Conservation (phyloP, 2,888 invertebrate genomes). For the Prionchulus punctatus region DNA sequence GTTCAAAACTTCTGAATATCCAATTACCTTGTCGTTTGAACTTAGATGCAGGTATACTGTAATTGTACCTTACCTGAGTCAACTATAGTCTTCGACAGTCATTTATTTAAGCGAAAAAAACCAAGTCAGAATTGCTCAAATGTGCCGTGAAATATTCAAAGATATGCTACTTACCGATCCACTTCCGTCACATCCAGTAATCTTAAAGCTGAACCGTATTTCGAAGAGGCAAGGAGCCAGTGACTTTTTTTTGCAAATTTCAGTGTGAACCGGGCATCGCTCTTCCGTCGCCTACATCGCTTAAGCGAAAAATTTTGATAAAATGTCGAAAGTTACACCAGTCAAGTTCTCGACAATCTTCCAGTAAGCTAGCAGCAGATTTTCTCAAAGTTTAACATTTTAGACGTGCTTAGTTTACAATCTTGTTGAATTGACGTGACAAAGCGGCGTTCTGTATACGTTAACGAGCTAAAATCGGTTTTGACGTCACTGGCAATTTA, state of each 20-base stretch:
- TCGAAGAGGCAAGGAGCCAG: not conserved
- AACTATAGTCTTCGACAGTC: too few relatives aligned
- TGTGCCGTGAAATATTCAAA: conserved; percentile 68
- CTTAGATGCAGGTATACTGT: conserved; percentile 93
- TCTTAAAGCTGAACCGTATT: not conserved
- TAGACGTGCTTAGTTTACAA: too few relatives aligned
- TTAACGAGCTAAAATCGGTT: too few relatives aligned
- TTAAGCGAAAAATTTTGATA: conserved; percentile 88
- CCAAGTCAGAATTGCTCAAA: conserved; percentile 2
- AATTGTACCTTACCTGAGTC: too few relatives aligned
- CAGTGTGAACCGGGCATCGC: conserved; percentile 74
- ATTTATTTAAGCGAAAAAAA: conserved; percentile 4
- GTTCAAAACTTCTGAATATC: conserved; percentile 92
- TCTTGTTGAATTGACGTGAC: too few relatives aligned
- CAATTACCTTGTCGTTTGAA: conserved; percentile 91
- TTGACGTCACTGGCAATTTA: too few relatives aligned
- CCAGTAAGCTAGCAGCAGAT: not conserved
- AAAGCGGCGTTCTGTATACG: too few relatives aligned
- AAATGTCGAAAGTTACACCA: conserved; percentile 50
- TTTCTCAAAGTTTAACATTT: too few relatives aligned
- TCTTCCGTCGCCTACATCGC: conserved; percentile 71
- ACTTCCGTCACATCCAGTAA: conserved; percentile 62
- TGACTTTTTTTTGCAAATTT: conserved; percentile 14
- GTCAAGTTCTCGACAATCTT: conserved; percentile 1
- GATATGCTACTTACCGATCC: conserved; percentile 76